Base-by-base conservation (phyloP, 2,797 vertebrate genomes). In the Pteronotus mesoamericanus region DNA sequence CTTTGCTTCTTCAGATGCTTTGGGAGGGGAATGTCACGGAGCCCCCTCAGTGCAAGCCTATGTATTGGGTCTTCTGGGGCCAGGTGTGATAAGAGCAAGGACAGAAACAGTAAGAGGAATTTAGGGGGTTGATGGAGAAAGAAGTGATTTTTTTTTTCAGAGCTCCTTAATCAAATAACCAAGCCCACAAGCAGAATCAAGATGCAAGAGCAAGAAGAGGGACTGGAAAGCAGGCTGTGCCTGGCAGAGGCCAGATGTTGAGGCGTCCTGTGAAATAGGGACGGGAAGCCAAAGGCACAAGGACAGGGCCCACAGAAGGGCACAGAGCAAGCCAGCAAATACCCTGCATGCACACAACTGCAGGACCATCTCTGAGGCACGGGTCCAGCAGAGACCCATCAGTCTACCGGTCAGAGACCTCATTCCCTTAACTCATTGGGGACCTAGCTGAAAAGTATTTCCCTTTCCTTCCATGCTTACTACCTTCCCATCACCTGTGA, bases 91-190 rank as follows among this genome's bases (percentile, higher is more conserved):
- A 29, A 75, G 48, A 21, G 68, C 48, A 26, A 85, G 42, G 42
- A 46, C 22, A 82, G 44, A 55, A 26, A 82, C 18, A 42, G 32
- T 22, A 26, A 85, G 59, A 77, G 24, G 48, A 55, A 86, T 29
- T 64, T 5, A 19, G 2, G 39, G 32, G 5, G 5, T 29, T 79
- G n/a, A 32, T 53, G 57, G 74, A 51, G 61, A 51, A 29, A 72
- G n/a, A 71, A 78, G 79, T 55, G 34, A 69, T 74, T 94, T 79
- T 93, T 94, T 79, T 89, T 79, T 71, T 94, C 86, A 55, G 42
- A 57, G 44, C 14, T 42, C 48, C 9, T 89, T 37, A n/a, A 57
- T 71, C 64, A 89, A 72, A 64, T 88, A 88, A 78, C n/a, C 16
- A 82, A 55, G 16, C 29, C 10, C 42, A 64, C 37, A 46, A 61